These are phyloP conservation scores for Ferrisia virgata DNA, from an alignment of 2,888 invertebrate genomes.

Conservation along the genomic window DNA sequence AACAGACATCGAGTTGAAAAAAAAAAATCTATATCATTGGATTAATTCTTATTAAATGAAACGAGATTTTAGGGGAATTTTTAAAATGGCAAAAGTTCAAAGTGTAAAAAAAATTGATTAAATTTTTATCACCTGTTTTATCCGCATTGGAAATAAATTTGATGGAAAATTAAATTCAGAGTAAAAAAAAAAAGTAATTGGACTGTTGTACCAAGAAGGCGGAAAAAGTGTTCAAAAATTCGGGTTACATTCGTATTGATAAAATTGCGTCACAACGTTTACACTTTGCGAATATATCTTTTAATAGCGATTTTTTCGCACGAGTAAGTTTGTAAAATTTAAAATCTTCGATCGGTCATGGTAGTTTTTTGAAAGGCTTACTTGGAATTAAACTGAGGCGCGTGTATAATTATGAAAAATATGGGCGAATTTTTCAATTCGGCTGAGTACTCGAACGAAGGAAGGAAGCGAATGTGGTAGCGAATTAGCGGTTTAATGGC, in stretches of 20 bases:
- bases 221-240: neutral
- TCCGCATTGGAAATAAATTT: constrained; percentile 16
- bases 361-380: neutral
- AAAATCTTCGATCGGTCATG: neutral
- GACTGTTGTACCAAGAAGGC: neutral
- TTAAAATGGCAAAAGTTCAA: neutral
- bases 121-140: constrained; percentile 18
- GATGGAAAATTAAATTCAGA: constrained; percentile 20
- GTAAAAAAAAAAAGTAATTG: constrained; percentile 25
- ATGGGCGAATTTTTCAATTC: neutral
- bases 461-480: neutral
- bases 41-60: neutral
- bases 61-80: neutral
- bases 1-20: neutral
- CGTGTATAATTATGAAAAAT: neutral
- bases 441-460: neutral
- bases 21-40: neutral
- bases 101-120: constrained; percentile 20
- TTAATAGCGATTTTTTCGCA: constrained; percentile 37
- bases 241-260: neutral
- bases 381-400: neutral
- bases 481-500: constrained; percentile 9
- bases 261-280: constrained; percentile 38
- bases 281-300: neutral
- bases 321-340: constrained; percentile 19